Evolutionary conservation across 2,888 invertebrate genomes (phyloP).

Genomic region (Agonopterix subpropinquella): DNA sequence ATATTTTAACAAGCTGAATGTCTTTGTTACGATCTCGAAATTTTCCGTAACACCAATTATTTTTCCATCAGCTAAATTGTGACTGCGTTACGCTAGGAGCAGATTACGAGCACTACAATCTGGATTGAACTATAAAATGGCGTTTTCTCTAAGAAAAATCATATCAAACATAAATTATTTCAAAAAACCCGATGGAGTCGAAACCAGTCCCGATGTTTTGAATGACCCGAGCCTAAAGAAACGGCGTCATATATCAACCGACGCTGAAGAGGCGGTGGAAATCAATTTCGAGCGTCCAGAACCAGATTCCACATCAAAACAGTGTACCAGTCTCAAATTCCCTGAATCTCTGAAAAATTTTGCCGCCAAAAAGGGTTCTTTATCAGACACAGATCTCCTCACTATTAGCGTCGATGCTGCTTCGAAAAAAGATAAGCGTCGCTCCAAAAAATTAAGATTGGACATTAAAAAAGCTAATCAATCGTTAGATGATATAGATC

Average conservation of each 20-base stretch:
- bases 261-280: slow-evolving; percentile 19
- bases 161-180: slow-evolving; percentile 64
- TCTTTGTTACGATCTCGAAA: slow-evolving; percentile 5
- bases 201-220: background rate
- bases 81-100: slow-evolving; percentile 1
- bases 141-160: slow-evolving; percentile 64
- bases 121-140: slow-evolving; percentile 36
- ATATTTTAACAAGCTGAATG: background rate
- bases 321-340: slow-evolving; percentile 30
- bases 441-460: slow-evolving; percentile 45
- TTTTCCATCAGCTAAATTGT: slow-evolving; percentile 1
- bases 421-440: slow-evolving; percentile 26
- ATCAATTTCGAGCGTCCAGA: slow-evolving; percentile 39
- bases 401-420: slow-evolving; percentile 18
- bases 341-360: slow-evolving; percentile 42
- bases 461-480: slow-evolving; percentile 54
- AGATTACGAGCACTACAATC: background rate
- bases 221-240: slow-evolving; percentile 1
- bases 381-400: slow-evolving; percentile 58
- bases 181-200: slow-evolving; percentile 42
- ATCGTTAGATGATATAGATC: slow-evolving; percentile 32
- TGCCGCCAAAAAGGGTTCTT: slow-evolving; percentile 42
- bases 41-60: slow-evolving; percentile 2
- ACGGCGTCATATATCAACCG: slow-evolving; percentile 14
- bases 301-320: slow-evolving; percentile 51